Conservation (phyloP, 2,113 vertebrate species). For the Salvelinus alpinus region DNA sequence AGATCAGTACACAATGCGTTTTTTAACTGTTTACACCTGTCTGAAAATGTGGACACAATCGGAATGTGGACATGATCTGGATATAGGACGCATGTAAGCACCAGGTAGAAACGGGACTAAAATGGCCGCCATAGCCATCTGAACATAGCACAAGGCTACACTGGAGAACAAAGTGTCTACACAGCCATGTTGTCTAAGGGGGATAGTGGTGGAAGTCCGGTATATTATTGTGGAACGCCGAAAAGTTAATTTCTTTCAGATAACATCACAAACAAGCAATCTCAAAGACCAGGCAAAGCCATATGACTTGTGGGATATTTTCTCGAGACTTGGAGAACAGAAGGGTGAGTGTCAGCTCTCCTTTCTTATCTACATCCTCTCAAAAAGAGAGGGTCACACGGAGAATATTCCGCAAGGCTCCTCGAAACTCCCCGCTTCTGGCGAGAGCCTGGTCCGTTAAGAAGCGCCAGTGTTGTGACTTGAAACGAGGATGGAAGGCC, state of each 20-base stretch:
- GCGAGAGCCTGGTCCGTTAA: background rate
- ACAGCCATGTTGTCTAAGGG: no score
- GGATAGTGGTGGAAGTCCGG: background rate
- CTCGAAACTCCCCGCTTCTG: background rate
- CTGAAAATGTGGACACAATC: no score
- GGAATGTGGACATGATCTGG: no score
- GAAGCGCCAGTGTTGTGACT: background rate
- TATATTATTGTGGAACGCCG: background rate
- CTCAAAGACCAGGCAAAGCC: background rate
- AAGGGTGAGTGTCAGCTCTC: background rate
- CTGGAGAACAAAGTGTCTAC: no score
- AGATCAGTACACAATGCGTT: no score
- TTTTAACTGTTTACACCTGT: no score
- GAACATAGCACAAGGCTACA: no score
- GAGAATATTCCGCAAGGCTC: background rate
- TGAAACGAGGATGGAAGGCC: slow-evolving; percentile 3
- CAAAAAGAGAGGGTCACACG: background rate
- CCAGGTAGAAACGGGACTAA: no score
- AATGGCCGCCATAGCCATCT: no score
- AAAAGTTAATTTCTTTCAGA: background rate
- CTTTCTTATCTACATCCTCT: background rate
- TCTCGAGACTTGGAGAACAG: background rate
- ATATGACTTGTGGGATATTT: background rate
- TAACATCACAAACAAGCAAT: background rate
- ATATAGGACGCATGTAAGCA: no score